phyloP scores from a whole-genome alignment of 2,113 vertebrate species.

The Propithecus coquereli region DNA sequence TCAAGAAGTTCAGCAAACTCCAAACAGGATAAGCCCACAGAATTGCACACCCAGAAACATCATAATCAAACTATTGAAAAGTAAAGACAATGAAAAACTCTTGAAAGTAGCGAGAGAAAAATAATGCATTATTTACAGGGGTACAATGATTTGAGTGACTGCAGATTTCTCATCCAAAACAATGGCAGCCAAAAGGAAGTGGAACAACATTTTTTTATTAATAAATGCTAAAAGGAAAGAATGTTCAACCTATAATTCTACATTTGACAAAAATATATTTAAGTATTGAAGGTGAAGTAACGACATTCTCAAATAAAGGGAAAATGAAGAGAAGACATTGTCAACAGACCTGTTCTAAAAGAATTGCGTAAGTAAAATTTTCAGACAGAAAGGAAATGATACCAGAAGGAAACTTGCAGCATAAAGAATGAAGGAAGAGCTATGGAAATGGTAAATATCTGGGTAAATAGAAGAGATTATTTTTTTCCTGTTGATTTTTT shows the following conservation, averaged over 20 bases:
- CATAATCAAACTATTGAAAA: not conserved
- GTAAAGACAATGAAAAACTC: not conserved
- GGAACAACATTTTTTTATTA: not conserved
- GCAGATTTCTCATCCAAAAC: not conserved
- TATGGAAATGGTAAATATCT: not conserved
- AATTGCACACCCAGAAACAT: not conserved
- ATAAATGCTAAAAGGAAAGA: not conserved
- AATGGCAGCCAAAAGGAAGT: not conserved
- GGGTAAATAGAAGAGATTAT: not conserved
- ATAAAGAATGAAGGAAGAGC: not conserved
- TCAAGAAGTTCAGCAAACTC: not conserved
- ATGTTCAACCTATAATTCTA: not conserved
- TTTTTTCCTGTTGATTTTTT: not conserved
- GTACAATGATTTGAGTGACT: not conserved
- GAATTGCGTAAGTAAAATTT: not conserved
- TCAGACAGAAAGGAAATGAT: not conserved
- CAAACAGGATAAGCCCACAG: not conserved
- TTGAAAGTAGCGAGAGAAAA: not conserved
- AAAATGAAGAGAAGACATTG: not conserved
- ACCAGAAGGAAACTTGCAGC: not conserved
- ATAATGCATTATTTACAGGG: not conserved
- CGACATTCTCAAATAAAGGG: not conserved
- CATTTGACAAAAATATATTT: not conserved
- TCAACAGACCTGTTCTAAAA: not conserved
- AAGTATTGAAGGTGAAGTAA: not conserved